Conservation (phyloP, 2,888 invertebrate genomes). For the Heliconius cydno region DNA sequence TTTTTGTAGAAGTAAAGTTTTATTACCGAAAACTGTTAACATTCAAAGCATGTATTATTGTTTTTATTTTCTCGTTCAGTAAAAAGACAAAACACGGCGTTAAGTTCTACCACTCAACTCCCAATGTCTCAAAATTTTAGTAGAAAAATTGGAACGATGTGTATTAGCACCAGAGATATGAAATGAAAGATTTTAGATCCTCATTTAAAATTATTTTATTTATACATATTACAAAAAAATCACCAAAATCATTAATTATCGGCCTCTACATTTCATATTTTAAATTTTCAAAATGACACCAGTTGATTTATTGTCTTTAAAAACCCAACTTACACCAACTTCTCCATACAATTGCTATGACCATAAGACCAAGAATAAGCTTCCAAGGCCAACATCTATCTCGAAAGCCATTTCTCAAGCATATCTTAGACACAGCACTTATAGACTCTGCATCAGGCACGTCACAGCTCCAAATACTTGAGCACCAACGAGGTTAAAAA, state of each 20-base stretch:
- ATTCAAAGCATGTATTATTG: neutral
- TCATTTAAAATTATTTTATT: neutral
- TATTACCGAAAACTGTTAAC: neutral
- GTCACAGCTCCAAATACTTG: neutral
- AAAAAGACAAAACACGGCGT: neutral
- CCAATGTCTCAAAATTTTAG: neutral
- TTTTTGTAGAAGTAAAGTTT: neutral
- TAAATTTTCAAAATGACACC: no score
- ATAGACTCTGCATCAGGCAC: neutral
- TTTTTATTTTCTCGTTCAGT: neutral
- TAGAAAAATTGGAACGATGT: neutral
- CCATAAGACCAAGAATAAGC: neutral
- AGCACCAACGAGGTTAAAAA: neutral
- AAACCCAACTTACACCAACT: no score
- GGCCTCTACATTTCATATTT: no score
- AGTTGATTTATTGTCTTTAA: no score
- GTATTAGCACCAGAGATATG: neutral
- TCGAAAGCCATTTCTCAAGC: neutral
- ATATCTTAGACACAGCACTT: neutral
- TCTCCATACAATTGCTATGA: neutral
- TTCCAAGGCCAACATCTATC: neutral
- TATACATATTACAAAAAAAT: neutral
- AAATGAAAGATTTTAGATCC: neutral
- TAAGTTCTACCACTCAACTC: neutral
- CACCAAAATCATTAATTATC: no score